These are phyloP conservation scores for Adineta ricciae DNA, from an alignment of 2,888 invertebrate species.

Conservation along the genomic window DNA sequence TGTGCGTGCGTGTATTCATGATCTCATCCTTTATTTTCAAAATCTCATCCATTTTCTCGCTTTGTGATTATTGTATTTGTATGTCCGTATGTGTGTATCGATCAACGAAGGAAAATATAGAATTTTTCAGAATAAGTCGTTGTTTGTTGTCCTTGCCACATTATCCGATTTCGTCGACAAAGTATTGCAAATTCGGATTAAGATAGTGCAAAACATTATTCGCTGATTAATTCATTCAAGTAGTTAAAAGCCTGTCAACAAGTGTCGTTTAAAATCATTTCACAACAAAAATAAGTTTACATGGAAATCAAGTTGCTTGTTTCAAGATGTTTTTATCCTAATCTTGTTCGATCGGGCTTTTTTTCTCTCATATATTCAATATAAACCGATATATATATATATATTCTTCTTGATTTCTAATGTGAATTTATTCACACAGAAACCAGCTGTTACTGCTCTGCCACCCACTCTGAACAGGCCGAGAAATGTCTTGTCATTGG, in stretches of 20 bases:
- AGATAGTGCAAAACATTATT: no score
- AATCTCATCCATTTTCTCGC: not conserved
- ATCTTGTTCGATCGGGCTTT: not conserved
- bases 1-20: not conserved
- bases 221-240: no score
- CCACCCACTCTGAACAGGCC: not conserved
- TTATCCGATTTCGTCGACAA: not conserved
- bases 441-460: not conserved
- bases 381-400: not conserved
- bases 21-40: slow-evolving; percentile 9
- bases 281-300: not conserved
- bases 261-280: not conserved
- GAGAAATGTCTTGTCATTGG: not conserved
- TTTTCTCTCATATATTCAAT: no score
- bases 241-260: no score
- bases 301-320: no score
- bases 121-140: not conserved
- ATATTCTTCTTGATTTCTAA: not conserved
- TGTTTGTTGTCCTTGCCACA: not conserved
- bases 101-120: not conserved
- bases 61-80: slow-evolving; percentile 6
- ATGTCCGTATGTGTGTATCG: not conserved
- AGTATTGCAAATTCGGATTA: not conserved
- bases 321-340: not conserved
- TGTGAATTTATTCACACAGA: not conserved